Base-by-base conservation (phyloP, 2,888 invertebrate species). In the Eubasilissa splendida region DNA sequence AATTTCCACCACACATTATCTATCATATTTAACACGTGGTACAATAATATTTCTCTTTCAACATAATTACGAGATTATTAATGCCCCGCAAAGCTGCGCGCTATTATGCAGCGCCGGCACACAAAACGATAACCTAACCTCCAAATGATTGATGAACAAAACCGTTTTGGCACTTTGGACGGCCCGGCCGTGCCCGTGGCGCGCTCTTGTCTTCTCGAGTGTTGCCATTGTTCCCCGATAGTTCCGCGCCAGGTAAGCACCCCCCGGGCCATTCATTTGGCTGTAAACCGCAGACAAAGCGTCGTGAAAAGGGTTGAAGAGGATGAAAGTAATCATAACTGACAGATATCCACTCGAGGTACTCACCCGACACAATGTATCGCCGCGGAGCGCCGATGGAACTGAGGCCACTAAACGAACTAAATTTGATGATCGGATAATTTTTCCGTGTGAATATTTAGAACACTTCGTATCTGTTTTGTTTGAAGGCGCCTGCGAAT, bases 291-390 rank as follows among this genome's bases (percentile, higher is more conserved):
- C 81, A 81, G 80, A 81, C 81, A 81, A 81, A 75, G 66, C 74
- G 52, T 33, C 70, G 76, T 83, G 83, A 83, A 79, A 83, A 81
- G 83, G 83, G 79, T 83, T 79, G 75, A 73, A 66, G 71, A 73
- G 80, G 83, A 81, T 76, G 70, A 78, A 76, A 83, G 83, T 83
- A 83, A 83, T 83, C 80, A 80, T 79, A 83, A 83, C 83, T 79
- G 83, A 83, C 83, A 83, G 80, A 73, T 79, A 79, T 78, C 80
- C 80, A 78, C 79, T 80, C 76, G 31, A 81, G 54, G 66, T 58
- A 65, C 65, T 14, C 53, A 59, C n/a, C 60, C 22, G 11, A 60
- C 50, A 60, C 71, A 54, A 73, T 54, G 71, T 73, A 33, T 73
- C 56, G 54, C 52, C 70, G 42, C 33, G 42, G 66, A 12, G 1